Percentiles rank a stretch among this genome's conserved stretches.
These are phyloP conservation scores for Synanthedon andrenaeformis DNA, from an alignment of 2,888 invertebrate species.

Conservation along the genomic window DNA sequence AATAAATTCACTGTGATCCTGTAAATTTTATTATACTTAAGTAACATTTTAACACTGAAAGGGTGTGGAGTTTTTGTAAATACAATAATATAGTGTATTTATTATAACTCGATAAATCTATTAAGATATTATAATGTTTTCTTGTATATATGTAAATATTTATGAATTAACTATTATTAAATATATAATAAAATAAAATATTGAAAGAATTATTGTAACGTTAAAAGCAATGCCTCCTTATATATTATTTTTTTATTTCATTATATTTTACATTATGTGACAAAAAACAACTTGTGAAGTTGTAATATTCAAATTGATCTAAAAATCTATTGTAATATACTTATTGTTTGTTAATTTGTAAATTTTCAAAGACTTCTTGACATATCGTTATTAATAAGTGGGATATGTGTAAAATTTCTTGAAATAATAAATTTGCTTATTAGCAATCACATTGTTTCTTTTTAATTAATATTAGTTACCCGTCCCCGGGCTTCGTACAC, in stretches of 20 bases:
- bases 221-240: conserved; percentile 1
- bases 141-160: conserved; percentile 19
- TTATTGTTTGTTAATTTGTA: conserved; percentile 3
- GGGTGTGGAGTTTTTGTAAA: conserved; percentile 6
- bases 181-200: not conserved
- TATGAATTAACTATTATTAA: conserved; percentile 3
- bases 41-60: conserved; percentile 21
- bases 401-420: conserved; percentile 54
- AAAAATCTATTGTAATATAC: not conserved
- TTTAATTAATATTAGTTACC: too few relatives aligned
- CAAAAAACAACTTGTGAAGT: not conserved
- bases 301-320: not conserved
- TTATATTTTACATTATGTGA: not conserved
- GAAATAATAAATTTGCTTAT: conserved; percentile 60
- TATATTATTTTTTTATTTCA: not conserved
- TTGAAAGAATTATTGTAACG: conserved; percentile 1
- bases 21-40: conserved; percentile 32
- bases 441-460: conserved; percentile 25
- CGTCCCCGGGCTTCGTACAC: too few relatives aligned
- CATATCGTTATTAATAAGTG: conserved; percentile 57
- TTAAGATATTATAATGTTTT: not conserved
- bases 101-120: conserved; percentile 14
- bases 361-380: conserved; percentile 62
- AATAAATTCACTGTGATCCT: conserved; percentile 64
- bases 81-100: not conserved